Evolutionary conservation across 2,888 invertebrate species (phyloP).

Genomic region (Drosophila maculinotata): DNA sequence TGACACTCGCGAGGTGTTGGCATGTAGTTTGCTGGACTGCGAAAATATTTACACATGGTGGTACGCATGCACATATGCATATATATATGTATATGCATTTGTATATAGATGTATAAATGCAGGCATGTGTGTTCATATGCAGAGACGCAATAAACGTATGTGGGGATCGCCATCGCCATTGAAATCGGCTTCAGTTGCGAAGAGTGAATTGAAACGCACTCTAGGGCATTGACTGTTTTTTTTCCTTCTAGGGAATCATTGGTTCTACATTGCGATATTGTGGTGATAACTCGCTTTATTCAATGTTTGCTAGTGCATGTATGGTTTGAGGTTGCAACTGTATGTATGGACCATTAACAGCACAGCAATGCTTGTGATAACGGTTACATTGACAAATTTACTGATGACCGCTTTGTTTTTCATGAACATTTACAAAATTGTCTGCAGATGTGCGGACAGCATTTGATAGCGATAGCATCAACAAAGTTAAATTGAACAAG

Average conservation of each 20-base stretch:
- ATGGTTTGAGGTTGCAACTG: conserved; percentile 1
- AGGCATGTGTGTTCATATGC: conserved; percentile 6
- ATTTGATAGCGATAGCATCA: conserved; percentile 13
- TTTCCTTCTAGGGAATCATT: conserved; percentile 16
- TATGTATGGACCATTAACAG: conserved; percentile 61
- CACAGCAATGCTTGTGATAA: conserved; percentile 66
- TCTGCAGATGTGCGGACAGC: conserved; percentile 21
- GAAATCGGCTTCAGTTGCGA: conserved; percentile 43
- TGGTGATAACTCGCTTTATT: conserved; percentile 39
- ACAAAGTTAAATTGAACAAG: conserved; percentile 8
- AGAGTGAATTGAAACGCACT: conserved; percentile 69
- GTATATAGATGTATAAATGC: conserved; percentile 25
- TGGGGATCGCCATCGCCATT: conserved; percentile 34
- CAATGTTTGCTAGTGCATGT: conserved; percentile 11
- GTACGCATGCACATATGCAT: conserved; percentile 13
- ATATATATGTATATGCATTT: conserved; percentile 12
- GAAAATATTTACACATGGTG: conserved; percentile 62
- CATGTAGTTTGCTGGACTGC: conserved; percentile 28
- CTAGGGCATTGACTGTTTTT: conserved; percentile 32
- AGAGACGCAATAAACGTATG: conserved; percentile 5
- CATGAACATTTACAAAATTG: conserved; percentile 59
- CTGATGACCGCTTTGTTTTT: conserved; percentile 54
- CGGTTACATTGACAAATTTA: conserved; percentile 73
- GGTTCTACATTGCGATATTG: conserved; percentile 34
- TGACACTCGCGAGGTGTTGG: conserved; percentile 56